These are phyloP conservation scores for Nibea albiflora DNA, from an alignment of 2,113 vertebrate genomes.

Conservation along the genomic window DNA sequence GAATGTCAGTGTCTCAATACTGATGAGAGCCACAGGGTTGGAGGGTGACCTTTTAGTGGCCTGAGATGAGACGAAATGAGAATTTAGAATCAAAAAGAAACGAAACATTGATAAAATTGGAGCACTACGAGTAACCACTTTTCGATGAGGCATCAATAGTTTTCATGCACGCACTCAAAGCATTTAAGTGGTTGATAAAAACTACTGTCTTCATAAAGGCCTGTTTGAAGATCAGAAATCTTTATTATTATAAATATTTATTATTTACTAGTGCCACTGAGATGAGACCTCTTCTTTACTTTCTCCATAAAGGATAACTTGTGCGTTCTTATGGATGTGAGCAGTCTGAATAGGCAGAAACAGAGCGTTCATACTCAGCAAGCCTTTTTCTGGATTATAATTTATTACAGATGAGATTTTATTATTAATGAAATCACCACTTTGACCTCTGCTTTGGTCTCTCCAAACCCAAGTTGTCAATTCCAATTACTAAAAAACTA, in stretches of 20 bases:
- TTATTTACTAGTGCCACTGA: not conserved
- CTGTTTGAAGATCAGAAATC: slow-evolving; percentile 3
- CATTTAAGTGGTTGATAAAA: not conserved
- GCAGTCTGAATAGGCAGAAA: not conserved
- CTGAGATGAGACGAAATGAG: not conserved
- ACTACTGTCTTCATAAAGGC: not conserved
- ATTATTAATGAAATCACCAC: not conserved
- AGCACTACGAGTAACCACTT: not conserved
- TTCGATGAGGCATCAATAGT: not conserved
- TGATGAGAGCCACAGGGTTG: not conserved
- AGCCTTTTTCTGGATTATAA: not conserved
- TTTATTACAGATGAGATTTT: not conserved
- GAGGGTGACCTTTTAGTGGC: not conserved
- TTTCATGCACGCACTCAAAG: not conserved
- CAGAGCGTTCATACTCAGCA: not conserved
- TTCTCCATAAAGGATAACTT: not conserved
- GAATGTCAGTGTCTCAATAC: not conserved
- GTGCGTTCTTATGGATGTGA: not conserved
- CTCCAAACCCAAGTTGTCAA: not conserved
- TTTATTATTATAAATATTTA: not conserved
- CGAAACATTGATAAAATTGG: not conserved
- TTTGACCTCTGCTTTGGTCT: not conserved
- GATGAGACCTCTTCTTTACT: not conserved
- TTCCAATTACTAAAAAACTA: not conserved
- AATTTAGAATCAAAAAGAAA: not conserved